Evolutionary conservation across 2,888 invertebrate genomes (phyloP), one percentile per base, ranked within the genome.

Genomic region (Spodoptera exigua): DNA sequence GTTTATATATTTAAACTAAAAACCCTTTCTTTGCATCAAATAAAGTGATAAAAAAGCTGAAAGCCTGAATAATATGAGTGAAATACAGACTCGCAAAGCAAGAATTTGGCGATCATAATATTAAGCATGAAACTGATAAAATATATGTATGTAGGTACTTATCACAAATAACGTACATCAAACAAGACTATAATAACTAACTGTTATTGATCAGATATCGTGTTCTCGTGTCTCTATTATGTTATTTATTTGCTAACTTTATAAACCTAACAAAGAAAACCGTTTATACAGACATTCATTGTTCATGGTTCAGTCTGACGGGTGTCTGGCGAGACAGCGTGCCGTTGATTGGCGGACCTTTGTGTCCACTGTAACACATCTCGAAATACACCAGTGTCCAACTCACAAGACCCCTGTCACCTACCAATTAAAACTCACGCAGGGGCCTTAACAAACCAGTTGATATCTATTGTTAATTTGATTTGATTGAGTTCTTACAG

Each of bases 401-500:
- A 17, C 37, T 59, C 53, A 53, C 57, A 62, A 77, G 78, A 82
- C 35, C 80, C 65, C 54, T 63, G 63, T 72, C 64, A 70, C 47
- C 52, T 45, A 66, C 59, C 61, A 73, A 71, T 78, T 74, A 76
- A 74, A 76, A 74, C 60, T 68, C 59, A 57, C 46, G 39, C 40
- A 39, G 58, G 57, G 76, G 65, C 74, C 81, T 74, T 44, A 63
- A 75, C 63, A 79, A 64, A 73, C 51, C 69, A 58, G 82, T 68
- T 84, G 82, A 86, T 83, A 79, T 82, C 86, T 81, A 88, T 93
- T 92, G 91, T 92, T 91, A 90, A 91, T 90, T 87, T 87, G 87
- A 89, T 89, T 88, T 88, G 89, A 91, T 91, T 89, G 91, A 89
- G 89, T 89, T 90, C 87, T 87, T 84, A 89, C 85, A 86, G 93